Percentiles rank a stretch among this genome's conserved stretches.
phyloP scores from a whole-genome alignment of 2,113 vertebrate species.

The Hypocryptadius cinnamomeus region DNA sequence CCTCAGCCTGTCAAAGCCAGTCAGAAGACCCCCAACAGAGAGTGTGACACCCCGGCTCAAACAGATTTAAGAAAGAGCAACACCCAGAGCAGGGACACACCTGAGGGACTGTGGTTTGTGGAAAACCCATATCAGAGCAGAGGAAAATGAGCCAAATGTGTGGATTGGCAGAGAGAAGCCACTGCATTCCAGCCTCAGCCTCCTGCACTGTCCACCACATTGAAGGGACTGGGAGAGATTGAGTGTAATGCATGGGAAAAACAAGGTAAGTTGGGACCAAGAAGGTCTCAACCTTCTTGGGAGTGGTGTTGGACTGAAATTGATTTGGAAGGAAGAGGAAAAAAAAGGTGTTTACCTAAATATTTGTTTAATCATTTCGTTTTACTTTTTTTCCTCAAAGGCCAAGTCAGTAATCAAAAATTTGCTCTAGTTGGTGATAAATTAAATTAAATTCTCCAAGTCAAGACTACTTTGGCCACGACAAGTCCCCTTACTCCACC shows the following conservation, averaged over 20 bases:
- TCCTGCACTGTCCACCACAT: background rate
- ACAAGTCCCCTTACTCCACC: background rate
- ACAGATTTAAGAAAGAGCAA: background rate
- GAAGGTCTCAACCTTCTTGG: background rate
- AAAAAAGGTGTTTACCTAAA: background rate
- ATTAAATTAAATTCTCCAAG: background rate
- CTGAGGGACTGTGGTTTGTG: background rate
- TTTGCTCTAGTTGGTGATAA: background rate
- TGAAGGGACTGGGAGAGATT: background rate
- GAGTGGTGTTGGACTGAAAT: background rate
- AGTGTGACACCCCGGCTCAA: background rate
- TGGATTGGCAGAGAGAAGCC: background rate
- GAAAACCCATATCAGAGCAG: background rate
- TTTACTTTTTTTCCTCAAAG: background rate
- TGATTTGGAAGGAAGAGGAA: background rate
- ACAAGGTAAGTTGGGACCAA: background rate
- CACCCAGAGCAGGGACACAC: background rate
- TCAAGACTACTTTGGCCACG: background rate
- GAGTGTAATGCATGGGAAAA: background rate
- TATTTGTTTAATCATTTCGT: background rate
- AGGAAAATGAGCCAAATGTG: background rate
- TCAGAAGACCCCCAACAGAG: background rate
- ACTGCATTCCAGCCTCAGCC: background rate
- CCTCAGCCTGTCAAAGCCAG: background rate
- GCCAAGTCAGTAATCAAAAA: rapidly evolving